Base-by-base conservation (phyloP, 2,888 invertebrate species). In the Eilema caniola region DNA sequence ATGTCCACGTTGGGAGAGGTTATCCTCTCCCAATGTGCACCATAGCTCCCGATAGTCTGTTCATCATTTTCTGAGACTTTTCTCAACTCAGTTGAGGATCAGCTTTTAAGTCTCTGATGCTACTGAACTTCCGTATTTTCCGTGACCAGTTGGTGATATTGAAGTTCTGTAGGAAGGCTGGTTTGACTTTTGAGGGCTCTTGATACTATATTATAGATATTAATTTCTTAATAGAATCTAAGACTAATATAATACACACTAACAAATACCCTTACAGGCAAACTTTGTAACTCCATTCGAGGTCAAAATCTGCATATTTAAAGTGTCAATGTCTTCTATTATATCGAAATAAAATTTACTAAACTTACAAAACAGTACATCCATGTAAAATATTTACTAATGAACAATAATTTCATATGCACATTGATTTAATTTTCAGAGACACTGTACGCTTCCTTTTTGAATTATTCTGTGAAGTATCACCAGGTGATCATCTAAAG, bases 381-480 rank as follows among this genome's bases (percentile, higher is more conserved):
- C 24, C 23, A 24, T 24, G 3, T 57, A 12, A 20, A 16, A 47
- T 47, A 47, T 47, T 59, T 14, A 59, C 5, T 24, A 25, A 14
- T 59, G 0, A 53, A 53, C 25, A 25, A 24, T 24, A 23, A 16
- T 24, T 11, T 47, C 25, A n/a, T 28, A 25, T 63, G 25, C 11
- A 25, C 16, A 25, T 20, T 41, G 10, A 31, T 23, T 57, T 25
- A 10, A 14, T 28, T 66, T 65, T 57, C 93, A 98, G 98, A 95
- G 97, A 97, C 87, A 97, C 97, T 93, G 97, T 97, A 71, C 96
- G 96, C 86, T 97, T 96, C 90, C 93, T 98, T 74, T 98, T 97
- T 91, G 98, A 98, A 92, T 97, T 98, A 88, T 98, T 98, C 90
- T 97, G 98, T 89, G 98, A 98, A 95, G 97, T 98, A 75, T 97